A percentile compares a stretch with the other conserved stretches of the same genome.
These are phyloP conservation scores for Marronus borbonicus DNA, from an alignment of 2,888 invertebrate species.

Conservation along the genomic window DNA sequence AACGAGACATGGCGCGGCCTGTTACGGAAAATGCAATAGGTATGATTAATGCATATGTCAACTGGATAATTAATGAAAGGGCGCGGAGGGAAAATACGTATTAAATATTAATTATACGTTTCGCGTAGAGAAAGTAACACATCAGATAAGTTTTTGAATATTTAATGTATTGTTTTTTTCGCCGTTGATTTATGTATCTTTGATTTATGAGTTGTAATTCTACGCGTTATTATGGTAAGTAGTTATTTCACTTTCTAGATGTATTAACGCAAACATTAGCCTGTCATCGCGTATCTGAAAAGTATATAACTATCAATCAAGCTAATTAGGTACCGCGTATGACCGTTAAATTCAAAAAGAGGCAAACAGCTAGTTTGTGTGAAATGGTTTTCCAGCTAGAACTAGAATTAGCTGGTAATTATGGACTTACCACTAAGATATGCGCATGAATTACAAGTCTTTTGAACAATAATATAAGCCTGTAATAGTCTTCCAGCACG, in stretches of 20 bases:
- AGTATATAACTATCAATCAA: neutral
- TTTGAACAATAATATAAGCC: no score
- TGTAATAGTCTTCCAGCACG: no score
- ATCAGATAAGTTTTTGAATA: conserved; percentile 35
- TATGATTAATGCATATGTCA: conserved; percentile 31
- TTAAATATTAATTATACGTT: conserved; percentile 39
- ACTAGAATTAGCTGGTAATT: no score
- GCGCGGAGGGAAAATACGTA: conserved; percentile 28
- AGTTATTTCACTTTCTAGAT: conserved; percentile 9
- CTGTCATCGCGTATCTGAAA: conserved; percentile 8
- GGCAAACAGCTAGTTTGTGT: neutral
- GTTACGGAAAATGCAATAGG: conserved; percentile 17
- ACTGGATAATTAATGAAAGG: conserved; percentile 29
- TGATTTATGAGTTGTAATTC: neutral
- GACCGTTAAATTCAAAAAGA: neutral
- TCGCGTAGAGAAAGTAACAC: conserved; percentile 13
- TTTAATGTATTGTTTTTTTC: conserved; percentile 31
- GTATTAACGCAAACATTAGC: neutral
- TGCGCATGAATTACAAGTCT: no score
- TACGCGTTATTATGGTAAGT: neutral
- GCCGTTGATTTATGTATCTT: conserved; percentile 25
- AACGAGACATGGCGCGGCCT: conserved; percentile 20
- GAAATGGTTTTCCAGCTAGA: no score
- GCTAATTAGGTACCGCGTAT: neutral
- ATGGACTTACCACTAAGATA: no score